phyloP scores from a whole-genome alignment of 2,888 invertebrate species.

The Pristionchus maxplancki region DNA sequence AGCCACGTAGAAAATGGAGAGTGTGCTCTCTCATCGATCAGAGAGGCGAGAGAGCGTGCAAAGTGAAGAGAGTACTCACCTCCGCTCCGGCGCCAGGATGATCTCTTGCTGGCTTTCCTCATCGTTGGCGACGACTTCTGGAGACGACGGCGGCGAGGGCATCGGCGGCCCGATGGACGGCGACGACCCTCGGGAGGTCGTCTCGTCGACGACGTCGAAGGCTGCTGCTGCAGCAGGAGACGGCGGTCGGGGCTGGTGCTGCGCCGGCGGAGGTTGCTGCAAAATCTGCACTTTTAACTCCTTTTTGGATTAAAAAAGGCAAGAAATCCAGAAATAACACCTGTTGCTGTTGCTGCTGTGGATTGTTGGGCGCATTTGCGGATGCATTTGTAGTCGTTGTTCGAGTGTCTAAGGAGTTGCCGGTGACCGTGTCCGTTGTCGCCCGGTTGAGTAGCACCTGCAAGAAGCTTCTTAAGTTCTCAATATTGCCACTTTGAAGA shows the following conservation, averaged over 20 bases:
- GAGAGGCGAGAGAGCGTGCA: no score
- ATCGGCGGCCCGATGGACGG: not conserved
- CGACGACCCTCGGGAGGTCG: not conserved
- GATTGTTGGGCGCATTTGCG: not conserved
- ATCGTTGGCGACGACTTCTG: not conserved
- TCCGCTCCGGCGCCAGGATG: not conserved
- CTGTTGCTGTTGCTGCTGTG: conserved; percentile 9
- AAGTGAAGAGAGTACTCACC: no score
- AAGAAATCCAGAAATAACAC: no score
- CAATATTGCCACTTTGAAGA: no score
- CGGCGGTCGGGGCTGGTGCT: not conserved
- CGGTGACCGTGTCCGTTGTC: conserved; percentile 30
- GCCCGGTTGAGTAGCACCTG: conserved; percentile 20
- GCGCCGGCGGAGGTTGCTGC: not conserved
- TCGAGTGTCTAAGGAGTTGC: not conserved
- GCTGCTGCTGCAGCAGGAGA: not conserved
- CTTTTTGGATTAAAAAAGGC: no score
- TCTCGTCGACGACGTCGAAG: not conserved
- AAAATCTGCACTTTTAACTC: not conserved
- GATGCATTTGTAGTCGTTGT: not conserved
- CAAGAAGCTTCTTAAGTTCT: no score
- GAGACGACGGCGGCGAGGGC: not conserved
- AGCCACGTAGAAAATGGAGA: no score
- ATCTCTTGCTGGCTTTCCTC: not conserved
- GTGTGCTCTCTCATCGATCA: no score